A percentile compares a stretch with the other conserved stretches of the same genome.
These are phyloP conservation scores for Dasypus novemcinctus DNA, from an alignment of 2,113 vertebrate species.

Conservation along the genomic window DNA sequence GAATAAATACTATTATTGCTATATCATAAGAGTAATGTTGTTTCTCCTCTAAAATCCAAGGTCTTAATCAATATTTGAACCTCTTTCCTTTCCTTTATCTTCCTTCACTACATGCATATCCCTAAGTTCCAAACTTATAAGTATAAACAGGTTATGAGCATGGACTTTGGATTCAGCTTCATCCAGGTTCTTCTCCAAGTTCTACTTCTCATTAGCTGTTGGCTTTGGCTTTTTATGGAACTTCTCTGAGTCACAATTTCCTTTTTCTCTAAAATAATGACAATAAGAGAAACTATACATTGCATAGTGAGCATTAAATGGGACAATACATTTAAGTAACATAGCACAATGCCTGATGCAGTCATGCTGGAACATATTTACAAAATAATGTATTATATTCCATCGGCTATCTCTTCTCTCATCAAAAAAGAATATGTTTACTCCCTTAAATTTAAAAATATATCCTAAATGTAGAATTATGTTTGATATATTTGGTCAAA, in stretches of 20 bases:
- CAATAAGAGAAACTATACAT: background rate
- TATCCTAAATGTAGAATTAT: background rate
- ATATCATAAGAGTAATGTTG: background rate
- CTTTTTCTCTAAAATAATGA: background rate
- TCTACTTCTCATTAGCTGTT: background rate
- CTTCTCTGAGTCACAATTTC: background rate
- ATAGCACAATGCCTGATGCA: background rate
- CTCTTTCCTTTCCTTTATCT: background rate
- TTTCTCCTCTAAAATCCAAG: slow-evolving; percentile 24
- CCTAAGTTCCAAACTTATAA: background rate
- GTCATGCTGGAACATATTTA: background rate
- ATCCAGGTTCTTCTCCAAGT: background rate
- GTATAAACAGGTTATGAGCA: background rate
- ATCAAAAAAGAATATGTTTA: background rate
- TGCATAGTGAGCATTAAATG: background rate
- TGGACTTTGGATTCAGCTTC: background rate
- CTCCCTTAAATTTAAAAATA: slow-evolving; percentile 10
- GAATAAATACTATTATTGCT: slow-evolving; percentile 75
- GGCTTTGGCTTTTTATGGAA: background rate
- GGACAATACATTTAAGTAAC: background rate
- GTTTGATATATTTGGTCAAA: background rate
- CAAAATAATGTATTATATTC: background rate
- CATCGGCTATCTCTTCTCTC: background rate
- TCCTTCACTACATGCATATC: background rate
- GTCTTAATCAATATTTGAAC: background rate